Evolutionary conservation across 1,140 invertebrate species (phyloP), one percentile per base, ranked within the genome.

Genomic region (Camponotus pennsylvanicus): DNA sequence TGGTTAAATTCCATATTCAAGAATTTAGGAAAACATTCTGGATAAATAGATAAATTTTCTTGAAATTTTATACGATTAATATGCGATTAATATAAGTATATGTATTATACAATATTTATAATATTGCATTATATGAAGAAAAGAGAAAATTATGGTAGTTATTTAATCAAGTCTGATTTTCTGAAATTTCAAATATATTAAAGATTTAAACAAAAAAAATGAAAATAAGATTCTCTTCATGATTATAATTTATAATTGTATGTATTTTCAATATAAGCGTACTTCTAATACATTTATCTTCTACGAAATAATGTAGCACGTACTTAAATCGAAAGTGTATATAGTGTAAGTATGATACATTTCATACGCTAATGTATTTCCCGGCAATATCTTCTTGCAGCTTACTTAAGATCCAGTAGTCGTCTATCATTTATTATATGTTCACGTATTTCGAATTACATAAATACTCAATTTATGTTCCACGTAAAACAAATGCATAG

Each of bases 361-460:
- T 52, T 59, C n/a, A 9, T 15, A 27, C 34, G 3, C 8, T 42
- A 32, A 76, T 76, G 40, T 42, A 76, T 76, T 42, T 76, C 1
- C 34, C 13, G 21, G 55, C 15, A 61, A 42, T 76, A 76, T 32
- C n/a, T 61, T 76, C 34, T 37, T 57, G n/a, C 15, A 57, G 21
- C 37, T 76, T 32, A 61, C 15, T 18, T 1, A 59, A 7, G 15
- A 76, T 59, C 27, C 27, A 27, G 11, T 37, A 59, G 34, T 27
- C 42, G 37, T 42, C 18, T 42, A 27, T 76, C 55, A 52, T 15
- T 61, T 42, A 21, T 76, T 61, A 61, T 61, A 61, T 32, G 57
- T n/a, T 61, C 37, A 21, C 34, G 18, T 73, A 55, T 73, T 73
- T 45, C 37, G 37, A 63, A 21, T 57, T 42, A 61, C 55, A 55